Evolutionary conservation across 2,797 vertebrate species (phyloP).

Genomic region (Streptopelia turtur): DNA sequence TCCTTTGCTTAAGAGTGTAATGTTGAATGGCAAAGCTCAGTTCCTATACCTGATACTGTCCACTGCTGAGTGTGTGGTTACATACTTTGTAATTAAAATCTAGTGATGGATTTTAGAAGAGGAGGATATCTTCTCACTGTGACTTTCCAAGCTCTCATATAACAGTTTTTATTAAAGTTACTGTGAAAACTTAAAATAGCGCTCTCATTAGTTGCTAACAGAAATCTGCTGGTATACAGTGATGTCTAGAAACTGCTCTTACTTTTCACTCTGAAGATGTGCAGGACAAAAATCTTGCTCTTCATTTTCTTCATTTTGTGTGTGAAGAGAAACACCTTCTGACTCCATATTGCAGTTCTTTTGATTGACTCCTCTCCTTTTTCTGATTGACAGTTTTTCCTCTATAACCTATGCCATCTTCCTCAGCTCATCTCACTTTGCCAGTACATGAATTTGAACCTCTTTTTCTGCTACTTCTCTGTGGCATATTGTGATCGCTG

Average conservation of each 20-base stretch:
- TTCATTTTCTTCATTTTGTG: neutral
- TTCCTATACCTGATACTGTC: neutral
- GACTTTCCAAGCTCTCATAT: neutral
- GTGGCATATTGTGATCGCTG: constrained; percentile 47
- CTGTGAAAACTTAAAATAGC: constrained; percentile 26
- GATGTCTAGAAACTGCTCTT: neutral
- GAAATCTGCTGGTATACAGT: neutral
- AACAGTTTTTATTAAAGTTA: constrained; percentile 27
- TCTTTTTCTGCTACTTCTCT: constrained; percentile 3
- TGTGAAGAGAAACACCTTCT: neutral
- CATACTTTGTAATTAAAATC: constrained; percentile 6
- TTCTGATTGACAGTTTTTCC: constrained; percentile 41
- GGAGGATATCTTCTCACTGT: neutral
- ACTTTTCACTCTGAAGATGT: neutral
- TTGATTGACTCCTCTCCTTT: constrained; percentile 27
- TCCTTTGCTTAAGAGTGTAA: neutral
- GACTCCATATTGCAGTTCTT: neutral
- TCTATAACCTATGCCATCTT: constrained; percentile 17
- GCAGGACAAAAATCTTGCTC: neutral
- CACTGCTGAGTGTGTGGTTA: neutral
- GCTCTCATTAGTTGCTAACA: neutral
- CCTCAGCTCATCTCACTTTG: constrained; percentile 16
- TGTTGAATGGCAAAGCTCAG: neutral
- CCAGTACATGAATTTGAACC: constrained; percentile 10
- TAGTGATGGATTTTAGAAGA: constrained; percentile 7